These are phyloP conservation scores for Hirtodrosophila confusa DNA, from an alignment of 2,888 invertebrate genomes.

Conservation along the genomic window DNA sequence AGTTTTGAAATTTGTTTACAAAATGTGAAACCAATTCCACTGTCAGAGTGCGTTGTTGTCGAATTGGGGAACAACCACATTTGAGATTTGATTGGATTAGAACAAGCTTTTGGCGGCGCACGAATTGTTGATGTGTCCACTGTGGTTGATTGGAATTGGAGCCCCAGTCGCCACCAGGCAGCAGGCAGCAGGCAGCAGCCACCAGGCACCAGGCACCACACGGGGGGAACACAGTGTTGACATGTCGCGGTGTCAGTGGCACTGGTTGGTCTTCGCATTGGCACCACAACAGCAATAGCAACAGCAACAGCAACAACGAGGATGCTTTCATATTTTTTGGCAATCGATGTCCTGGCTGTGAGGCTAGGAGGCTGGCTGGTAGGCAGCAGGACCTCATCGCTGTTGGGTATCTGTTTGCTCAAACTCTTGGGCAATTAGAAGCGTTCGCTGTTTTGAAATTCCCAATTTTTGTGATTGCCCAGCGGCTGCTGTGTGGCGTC, in stretches of 20 bases:
- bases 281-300: conserved; percentile 41
- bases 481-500: conserved; percentile 25
- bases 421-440: conserved; percentile 67
- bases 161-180: conserved; percentile 8
- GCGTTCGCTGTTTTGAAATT: conserved; percentile 41
- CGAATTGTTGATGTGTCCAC: conserved; percentile 63
- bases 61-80: conserved; percentile 70
- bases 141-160: conserved; percentile 60
- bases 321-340: conserved; percentile 42
- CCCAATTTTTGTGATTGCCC: conserved; percentile 74
- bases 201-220: conserved; percentile 37
- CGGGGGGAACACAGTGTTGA: conserved; percentile 56
- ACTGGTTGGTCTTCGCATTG: conserved; percentile 40
- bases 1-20: background rate
- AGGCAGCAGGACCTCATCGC: conserved; percentile 4
- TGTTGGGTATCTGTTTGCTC: conserved; percentile 14
- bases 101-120: conserved; percentile 78
- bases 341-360: conserved; percentile 34
- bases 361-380: conserved; percentile 2
- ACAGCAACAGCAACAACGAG: conserved; percentile 4
- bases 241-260: conserved; percentile 43
- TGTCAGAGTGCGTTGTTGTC: conserved; percentile 15
- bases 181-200: conserved; percentile 8
- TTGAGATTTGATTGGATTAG: conserved; percentile 81
- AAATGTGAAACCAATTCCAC: conserved; percentile 2